phyloP scores from a whole-genome alignment of 2,113 vertebrate species.

The Cricetomys ansorgei region DNA sequence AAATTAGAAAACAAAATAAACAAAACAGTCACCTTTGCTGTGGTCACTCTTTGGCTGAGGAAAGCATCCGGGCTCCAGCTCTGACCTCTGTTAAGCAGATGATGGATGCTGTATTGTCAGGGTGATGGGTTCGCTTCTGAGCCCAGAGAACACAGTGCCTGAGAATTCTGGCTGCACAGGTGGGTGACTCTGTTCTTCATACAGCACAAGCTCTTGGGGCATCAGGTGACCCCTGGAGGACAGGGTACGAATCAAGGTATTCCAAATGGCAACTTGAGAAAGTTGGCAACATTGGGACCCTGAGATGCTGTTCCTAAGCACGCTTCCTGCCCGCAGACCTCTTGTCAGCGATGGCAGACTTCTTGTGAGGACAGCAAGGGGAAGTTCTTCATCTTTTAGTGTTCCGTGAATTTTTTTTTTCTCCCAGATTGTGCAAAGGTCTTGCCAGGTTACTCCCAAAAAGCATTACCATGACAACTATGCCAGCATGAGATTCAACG shows the following conservation, averaged over 20 bases:
- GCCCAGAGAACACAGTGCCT: slow-evolving; percentile 66
- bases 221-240: not conserved
- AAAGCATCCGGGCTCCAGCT: slow-evolving; percentile 72
- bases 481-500: not conserved
- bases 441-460: not conserved
- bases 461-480: not conserved
- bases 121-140: not conserved
- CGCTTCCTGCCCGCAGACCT: not conserved
- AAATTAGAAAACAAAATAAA: not conserved
- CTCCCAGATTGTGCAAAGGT: not conserved
- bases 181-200: slow-evolving; percentile 65
- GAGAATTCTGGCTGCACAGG: slow-evolving; percentile 63
- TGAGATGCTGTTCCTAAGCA: not conserved
- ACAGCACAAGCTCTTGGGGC: slow-evolving; percentile 60
- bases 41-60: slow-evolving; percentile 78
- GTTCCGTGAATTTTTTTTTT: not conserved
- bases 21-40: slow-evolving; percentile 66
- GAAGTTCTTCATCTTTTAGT: not conserved
- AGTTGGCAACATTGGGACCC: not conserved
- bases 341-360: not conserved
- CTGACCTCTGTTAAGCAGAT: slow-evolving; percentile 73
- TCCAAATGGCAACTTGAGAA: not conserved
- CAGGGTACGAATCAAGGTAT: not conserved
- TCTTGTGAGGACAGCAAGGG: not conserved
- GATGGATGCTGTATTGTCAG: slow-evolving; percentile 31